Base-by-base conservation (phyloP, 2,113 vertebrate genomes). In the Microtus richardsoni region DNA sequence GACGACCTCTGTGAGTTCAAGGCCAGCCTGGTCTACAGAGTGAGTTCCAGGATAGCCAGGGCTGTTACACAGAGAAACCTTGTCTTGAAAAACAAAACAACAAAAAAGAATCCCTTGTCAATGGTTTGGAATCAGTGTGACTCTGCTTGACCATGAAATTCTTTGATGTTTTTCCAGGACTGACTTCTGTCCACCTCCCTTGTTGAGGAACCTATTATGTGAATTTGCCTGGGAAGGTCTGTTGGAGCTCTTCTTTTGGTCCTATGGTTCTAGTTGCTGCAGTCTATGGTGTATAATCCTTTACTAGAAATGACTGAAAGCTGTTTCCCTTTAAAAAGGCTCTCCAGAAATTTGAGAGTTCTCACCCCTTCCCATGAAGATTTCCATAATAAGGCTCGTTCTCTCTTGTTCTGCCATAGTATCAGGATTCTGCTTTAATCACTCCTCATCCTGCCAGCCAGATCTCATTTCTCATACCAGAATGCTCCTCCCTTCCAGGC, bases 391-490 rank as follows among this genome's bases (percentile, higher is more conserved):
- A 96, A 91, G 78, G 91, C 84, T 96, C 24, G 14, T 80, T 74
- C 39, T 92, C 88, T 94, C 78, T 94, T 95, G 84, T 54, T 97
- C 89, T 36, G 24, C 70, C 96, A 74, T 75, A 30, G 91, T 94
- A 82, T 96, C 3, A 0, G 77, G 91, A 95, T 97, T 95, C 89
- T 86, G 60, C 96, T 70, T 88, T 95, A 95, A 96, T 97, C 93
- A 89, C 77, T 96, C 77, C 88, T 96, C 97, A 96, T 95, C 85
- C 92, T 97, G 97, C 95, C 94, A 92, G 85, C 90, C 52, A 36
- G 64, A 91, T 95, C 96, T 97, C 96, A 96, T 97, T 97, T 95
- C 96, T 97, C 95, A 93, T 85, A 60, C 78, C 54, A 47, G 54
- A 83, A 66, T 1, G 4, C 74, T 92, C 90, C 94, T 88, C 92